These are phyloP conservation scores for Sebastes wilsoni DNA, from an alignment of 2,797 vertebrate genomes.

Conservation along the genomic window DNA sequence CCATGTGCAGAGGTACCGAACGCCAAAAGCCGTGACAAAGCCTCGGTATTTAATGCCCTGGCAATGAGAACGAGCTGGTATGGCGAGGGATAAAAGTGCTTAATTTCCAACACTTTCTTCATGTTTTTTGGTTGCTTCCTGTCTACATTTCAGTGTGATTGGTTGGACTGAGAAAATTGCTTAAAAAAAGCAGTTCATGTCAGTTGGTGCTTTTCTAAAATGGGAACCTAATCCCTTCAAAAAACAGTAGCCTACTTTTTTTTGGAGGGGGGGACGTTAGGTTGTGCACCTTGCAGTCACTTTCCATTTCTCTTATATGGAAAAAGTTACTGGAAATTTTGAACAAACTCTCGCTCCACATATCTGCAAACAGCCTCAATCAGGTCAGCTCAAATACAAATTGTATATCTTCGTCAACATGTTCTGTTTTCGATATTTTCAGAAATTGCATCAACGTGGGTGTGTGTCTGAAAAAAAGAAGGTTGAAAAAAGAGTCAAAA, in stretches of 20 bases:
- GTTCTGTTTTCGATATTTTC: not conserved
- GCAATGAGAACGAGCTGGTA: too few relatives aligned
- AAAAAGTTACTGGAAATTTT: not conserved
- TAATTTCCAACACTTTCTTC: not conserved
- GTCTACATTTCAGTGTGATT: not conserved
- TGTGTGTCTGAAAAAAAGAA: not conserved
- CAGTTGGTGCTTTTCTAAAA: not conserved
- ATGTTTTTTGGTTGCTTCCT: not conserved
- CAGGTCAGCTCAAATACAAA: not conserved
- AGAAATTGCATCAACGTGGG: conserved; percentile 1
- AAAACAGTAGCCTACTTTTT: not conserved
- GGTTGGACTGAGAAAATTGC: not conserved
- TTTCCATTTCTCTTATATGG: conserved; percentile 3
- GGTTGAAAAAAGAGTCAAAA: conserved; percentile 10
- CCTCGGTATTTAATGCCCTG: too few relatives aligned
- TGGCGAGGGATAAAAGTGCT: not conserved
- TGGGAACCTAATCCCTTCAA: not conserved
- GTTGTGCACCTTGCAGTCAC: conserved; percentile 12
- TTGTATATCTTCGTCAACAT: not conserved
- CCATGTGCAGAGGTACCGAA: too few relatives aligned
- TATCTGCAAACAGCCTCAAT: not conserved
- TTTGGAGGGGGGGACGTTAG: not conserved
- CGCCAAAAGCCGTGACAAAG: too few relatives aligned
- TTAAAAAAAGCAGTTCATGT: not conserved
- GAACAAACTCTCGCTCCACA: not conserved